Percentiles rank a stretch among this genome's conserved stretches.
phyloP scores from a whole-genome alignment of 2,113 vertebrate species.

The Nibea albiflora region DNA sequence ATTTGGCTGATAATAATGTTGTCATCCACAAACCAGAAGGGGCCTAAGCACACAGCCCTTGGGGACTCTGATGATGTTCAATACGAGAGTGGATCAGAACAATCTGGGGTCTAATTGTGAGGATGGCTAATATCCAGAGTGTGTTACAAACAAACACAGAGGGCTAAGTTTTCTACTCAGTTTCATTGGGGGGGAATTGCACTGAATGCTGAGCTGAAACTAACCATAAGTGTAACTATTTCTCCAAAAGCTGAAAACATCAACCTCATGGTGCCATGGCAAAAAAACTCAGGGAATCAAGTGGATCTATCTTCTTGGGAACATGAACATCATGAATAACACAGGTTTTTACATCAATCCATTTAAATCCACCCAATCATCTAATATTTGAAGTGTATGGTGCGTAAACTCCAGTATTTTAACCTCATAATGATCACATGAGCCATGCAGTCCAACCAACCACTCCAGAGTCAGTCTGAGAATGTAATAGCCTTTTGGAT shows the following conservation, averaged over 20 bases:
- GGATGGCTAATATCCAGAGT: too few relatives aligned
- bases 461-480: not conserved
- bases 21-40: too few relatives aligned
- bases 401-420: slow-evolving; percentile 1
- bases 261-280: not conserved
- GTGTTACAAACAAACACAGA: too few relatives aligned
- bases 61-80: too few relatives aligned
- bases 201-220: too few relatives aligned
- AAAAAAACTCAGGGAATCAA: not conserved
- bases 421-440: too few relatives aligned
- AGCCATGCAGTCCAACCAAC: too few relatives aligned
- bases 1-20: too few relatives aligned
- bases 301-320: not conserved
- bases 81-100: too few relatives aligned
- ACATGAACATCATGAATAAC: too few relatives aligned
- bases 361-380: not conserved
- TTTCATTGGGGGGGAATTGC: not conserved
- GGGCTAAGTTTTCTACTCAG: not conserved
- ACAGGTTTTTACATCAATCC: not conserved
- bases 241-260: not conserved
- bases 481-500: slow-evolving; percentile 41
- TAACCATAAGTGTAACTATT: not conserved
- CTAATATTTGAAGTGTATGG: not conserved
- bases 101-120: too few relatives aligned
- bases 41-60: too few relatives aligned